A percentile compares a stretch with the other conserved stretches of the same genome.
phyloP scores from a whole-genome alignment of 2,888 invertebrate species.

The Aspidiotus rigidus region DNA sequence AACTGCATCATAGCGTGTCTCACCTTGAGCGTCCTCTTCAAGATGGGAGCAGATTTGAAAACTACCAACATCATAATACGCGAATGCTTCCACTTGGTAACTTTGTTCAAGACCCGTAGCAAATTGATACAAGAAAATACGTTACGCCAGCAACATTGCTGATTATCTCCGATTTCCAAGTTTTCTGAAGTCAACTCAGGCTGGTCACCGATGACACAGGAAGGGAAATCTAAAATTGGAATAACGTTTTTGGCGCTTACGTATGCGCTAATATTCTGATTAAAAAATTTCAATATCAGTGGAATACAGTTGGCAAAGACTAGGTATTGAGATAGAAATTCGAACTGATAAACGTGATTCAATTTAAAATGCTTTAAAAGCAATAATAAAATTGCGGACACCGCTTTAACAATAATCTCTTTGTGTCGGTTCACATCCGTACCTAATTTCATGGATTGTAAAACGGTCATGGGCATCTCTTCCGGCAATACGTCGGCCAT shows the following conservation, averaged over 20 bases:
- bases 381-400: slow-evolving; percentile 78
- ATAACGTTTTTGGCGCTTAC: slow-evolving; percentile 89
- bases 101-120: slow-evolving; percentile 88
- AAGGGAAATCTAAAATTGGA: slow-evolving; percentile 87
- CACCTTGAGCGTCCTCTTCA: slow-evolving; percentile 91
- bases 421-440: slow-evolving; percentile 98
- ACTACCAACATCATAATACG: slow-evolving; percentile 98
- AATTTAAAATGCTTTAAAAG: slow-evolving; percentile 93
- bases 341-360: slow-evolving; percentile 98
- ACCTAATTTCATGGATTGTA: slow-evolving; percentile 88
- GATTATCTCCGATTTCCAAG: slow-evolving; percentile 72
- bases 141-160: slow-evolving; percentile 83
- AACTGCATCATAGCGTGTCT: slow-evolving; percentile 94
- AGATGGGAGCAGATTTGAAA: slow-evolving; percentile 96
- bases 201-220: slow-evolving; percentile 90
- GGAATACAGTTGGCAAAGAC: slow-evolving; percentile 99
- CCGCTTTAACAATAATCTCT: slow-evolving; percentile 95
- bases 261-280: slow-evolving; percentile 92
- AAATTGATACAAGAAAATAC: slow-evolving; percentile 96
- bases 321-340: slow-evolving; percentile 96
- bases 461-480: slow-evolving; percentile 93
- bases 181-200: slow-evolving; percentile 87
- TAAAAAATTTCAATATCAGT: slow-evolving; percentile 93
- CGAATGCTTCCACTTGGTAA: slow-evolving; percentile 99
- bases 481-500: slow-evolving; percentile 95